phyloP scores from a whole-genome alignment of 1,140 invertebrate species.

The Temnothorax longispinosus region DNA sequence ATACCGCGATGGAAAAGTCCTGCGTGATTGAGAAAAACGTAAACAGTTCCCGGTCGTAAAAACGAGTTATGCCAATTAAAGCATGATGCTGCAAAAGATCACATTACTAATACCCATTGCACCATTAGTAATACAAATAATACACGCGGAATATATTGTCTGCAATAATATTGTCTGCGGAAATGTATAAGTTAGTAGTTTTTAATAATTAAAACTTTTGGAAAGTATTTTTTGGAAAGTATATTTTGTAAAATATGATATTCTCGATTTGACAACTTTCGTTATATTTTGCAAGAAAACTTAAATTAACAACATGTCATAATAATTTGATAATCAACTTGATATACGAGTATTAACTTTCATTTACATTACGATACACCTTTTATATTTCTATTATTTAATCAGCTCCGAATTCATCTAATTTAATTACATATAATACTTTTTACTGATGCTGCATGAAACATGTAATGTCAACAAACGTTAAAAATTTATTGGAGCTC shows the following conservation, averaged over 20 bases:
- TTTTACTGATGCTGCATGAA: background rate
- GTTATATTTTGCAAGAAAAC: background rate
- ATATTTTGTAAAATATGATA: no score
- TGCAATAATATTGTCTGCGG: background rate
- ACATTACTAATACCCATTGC: background rate
- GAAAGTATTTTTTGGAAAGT: background rate
- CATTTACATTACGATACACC: background rate
- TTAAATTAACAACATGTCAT: background rate
- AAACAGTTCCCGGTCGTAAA: background rate
- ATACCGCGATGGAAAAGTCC: slow-evolving; percentile 91
- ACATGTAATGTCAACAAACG: background rate
- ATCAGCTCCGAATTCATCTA: background rate
- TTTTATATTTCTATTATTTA: no score
- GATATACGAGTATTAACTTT: background rate
- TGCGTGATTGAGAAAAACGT: slow-evolving; percentile 70
- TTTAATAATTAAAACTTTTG: background rate
- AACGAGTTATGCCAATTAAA: slow-evolving; percentile 5
- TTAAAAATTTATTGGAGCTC: background rate
- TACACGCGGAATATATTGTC: background rate
- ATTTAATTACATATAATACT: background rate
- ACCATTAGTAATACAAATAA: background rate
- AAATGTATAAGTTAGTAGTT: background rate
- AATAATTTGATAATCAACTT: background rate
- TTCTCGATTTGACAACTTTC: no score
- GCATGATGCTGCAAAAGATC: background rate